Evolutionary conservation across 2,113 vertebrate species (phyloP), one percentile per base, ranked within the genome.

Genomic region (Rhabdornis inornatus): DNA sequence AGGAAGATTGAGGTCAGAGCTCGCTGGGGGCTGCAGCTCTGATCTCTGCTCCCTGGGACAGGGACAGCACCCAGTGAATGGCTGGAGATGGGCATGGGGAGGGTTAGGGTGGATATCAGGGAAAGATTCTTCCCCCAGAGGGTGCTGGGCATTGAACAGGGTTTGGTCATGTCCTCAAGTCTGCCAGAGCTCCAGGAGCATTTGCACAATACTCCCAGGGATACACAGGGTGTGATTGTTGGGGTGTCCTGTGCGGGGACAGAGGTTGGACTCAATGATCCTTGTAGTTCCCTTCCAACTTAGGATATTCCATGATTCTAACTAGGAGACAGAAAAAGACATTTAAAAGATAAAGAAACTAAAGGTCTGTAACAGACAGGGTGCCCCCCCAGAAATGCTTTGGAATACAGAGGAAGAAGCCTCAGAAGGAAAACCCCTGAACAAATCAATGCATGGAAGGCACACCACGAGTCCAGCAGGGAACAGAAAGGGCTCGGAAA

Each of bases 211-310:
- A 2, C 56, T 78, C 4, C 28, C 18, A 30, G 64, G 23, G 33
- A 17, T 31, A 47, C 7, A 3, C 15, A 19, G 28, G 47, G 8
- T 13, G 40, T 28, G n/a, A 16, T 4, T 55, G 5, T 11, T 35
- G 40, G 75, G 25, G 30, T 8, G 35, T 6, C 33, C 53, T 52
- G 44, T 1, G 52, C 44, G 24, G 60, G 37, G 52, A 0, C 3
- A 1, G 11, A 59, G 0, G 12, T 0, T 37, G 60, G 7, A 6
- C 39, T 60, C 0, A 0, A 6, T 12, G 39, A 22, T 25, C 45
- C 20, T 1, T n/a, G n/a, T 1, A 3, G 16, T 30, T 40, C 21
- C 9, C 45, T 60, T 76, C 55, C 39, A 13, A 5, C 17, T 55
- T 6, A 40, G 14, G 16, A 21, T 5, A 5, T 30, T 68, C 45